Percentiles rank a stretch among this genome's conserved stretches.
Conservation (phyloP, 2,113 vertebrate species). For the Pterocles gutturalis region DNA sequence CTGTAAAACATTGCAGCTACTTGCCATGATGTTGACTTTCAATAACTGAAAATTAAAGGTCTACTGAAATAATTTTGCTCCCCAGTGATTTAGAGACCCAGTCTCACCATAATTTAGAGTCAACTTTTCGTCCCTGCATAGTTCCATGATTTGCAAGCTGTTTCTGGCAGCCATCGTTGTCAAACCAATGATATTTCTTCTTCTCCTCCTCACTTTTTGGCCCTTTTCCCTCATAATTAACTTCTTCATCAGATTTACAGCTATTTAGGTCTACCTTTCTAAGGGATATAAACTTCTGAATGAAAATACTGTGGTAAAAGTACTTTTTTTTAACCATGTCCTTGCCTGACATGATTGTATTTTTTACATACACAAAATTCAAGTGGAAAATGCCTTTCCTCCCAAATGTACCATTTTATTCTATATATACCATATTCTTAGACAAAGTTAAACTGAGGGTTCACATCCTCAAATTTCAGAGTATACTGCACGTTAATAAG, state of each 20-base stretch:
- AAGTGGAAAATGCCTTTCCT: neutral
- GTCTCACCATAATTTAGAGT: slow-evolving; percentile 75
- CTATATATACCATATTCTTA: neutral
- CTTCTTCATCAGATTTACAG: slow-evolving; percentile 69
- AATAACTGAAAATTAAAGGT: slow-evolving; percentile 76
- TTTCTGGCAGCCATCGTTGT: slow-evolving; percentile 74
- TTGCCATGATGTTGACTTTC: slow-evolving; percentile 72
- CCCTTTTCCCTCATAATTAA: slow-evolving; percentile 74
- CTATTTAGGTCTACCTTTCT: slow-evolving; percentile 76
- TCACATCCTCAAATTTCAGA: neutral
- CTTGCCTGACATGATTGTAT: neutral
- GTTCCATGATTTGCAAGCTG: slow-evolving; percentile 78
- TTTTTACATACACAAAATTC: neutral
- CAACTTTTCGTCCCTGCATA: slow-evolving; percentile 64
- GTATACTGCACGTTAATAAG: neutral
- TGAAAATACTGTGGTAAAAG: slow-evolving; percentile 29
- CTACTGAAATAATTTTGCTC: slow-evolving; percentile 72
- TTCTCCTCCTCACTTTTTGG: slow-evolving; percentile 67
- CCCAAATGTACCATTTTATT: neutral
- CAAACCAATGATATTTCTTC: slow-evolving; percentile 74
- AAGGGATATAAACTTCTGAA: slow-evolving; percentile 59
- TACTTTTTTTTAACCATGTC: neutral
- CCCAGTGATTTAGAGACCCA: slow-evolving; percentile 76
- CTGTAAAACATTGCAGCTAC: slow-evolving; percentile 67
- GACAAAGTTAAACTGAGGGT: neutral